These are phyloP conservation scores for Tubiluchus corallicola DNA, from an alignment of 2,888 invertebrate genomes.

Conservation along the genomic window DNA sequence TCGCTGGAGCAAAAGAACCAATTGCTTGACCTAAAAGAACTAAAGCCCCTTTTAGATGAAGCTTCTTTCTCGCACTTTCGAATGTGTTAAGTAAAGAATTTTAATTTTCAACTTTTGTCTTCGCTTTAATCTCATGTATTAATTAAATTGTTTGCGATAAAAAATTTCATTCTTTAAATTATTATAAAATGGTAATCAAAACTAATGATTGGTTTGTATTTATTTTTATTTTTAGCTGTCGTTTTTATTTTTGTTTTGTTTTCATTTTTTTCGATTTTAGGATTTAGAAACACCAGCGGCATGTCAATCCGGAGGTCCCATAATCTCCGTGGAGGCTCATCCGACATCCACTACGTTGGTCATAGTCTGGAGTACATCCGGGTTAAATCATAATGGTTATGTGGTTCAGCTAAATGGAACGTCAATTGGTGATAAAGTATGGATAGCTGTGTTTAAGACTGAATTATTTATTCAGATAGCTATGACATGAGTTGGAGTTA, in stretches of 20 bases:
- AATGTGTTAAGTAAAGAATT: no score
- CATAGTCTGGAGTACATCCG: constrained; percentile 26
- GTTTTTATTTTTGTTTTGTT: not conserved
- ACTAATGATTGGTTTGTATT: not conserved
- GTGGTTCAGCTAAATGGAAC: constrained; percentile 26
- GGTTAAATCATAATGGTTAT: constrained; percentile 22
- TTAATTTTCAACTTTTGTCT: no score
- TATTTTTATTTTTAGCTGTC: not conserved
- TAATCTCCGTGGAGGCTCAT: constrained; percentile 26
- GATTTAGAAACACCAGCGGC: constrained; percentile 20
- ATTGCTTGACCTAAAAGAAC: no score
- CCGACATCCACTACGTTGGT: constrained; percentile 21
- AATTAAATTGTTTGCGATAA: not conserved
- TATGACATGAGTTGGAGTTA: no score
- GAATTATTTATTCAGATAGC: no score
- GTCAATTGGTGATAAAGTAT: not conserved
- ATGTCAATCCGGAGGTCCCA: constrained; percentile 23
- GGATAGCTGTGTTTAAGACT: not conserved
- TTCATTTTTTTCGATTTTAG: not conserved
- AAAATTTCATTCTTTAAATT: not conserved
- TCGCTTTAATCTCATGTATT: no score
- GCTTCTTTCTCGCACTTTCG: no score
- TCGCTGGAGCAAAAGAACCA: no score
- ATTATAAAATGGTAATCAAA: not conserved
- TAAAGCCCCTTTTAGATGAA: no score